Percentiles rank a stretch among this genome's conserved stretches.
Evolutionary conservation across 2,888 invertebrate species (phyloP).

Genomic region (Octodonta nipae): DNA sequence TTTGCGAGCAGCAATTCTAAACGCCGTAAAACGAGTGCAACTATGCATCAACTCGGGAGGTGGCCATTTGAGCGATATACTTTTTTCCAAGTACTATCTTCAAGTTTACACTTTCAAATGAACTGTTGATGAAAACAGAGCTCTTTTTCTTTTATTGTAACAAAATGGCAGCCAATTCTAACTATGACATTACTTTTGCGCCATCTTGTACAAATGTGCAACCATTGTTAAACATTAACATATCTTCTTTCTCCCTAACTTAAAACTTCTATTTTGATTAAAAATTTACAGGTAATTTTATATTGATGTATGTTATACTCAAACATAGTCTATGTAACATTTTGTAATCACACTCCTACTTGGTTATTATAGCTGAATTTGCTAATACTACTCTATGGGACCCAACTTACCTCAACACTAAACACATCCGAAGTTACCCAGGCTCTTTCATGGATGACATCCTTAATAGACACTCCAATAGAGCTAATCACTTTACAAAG

Average conservation of each 20-base stretch:
- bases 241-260: too few relatives aligned
- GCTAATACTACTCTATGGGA: too few relatives aligned
- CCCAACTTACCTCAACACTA: constrained; percentile 47
- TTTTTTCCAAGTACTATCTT: neutral
- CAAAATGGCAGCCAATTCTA: constrained; percentile 3
- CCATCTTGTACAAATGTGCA: neutral
- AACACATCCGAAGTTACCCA: constrained; percentile 87
- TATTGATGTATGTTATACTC: too few relatives aligned
- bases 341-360: too few relatives aligned
- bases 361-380: too few relatives aligned
- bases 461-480: constrained; percentile 81
- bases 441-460: constrained; percentile 89
- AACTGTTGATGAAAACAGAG: constrained; percentile 1
- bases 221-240: neutral
- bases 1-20: neutral
- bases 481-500: constrained; percentile 61
- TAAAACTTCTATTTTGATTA: too few relatives aligned
- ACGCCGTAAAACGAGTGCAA: neutral
- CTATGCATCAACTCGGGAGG: neutral
- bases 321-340: too few relatives aligned
- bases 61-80: neutral
- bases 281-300: too few relatives aligned
- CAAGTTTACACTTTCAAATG: too few relatives aligned
- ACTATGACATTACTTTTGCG: constrained; percentile 2
- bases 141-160: constrained; percentile 1